These are phyloP conservation scores for Diploscapter pachys DNA, from an alignment of 1,140 invertebrate species.

Conservation along the genomic window DNA sequence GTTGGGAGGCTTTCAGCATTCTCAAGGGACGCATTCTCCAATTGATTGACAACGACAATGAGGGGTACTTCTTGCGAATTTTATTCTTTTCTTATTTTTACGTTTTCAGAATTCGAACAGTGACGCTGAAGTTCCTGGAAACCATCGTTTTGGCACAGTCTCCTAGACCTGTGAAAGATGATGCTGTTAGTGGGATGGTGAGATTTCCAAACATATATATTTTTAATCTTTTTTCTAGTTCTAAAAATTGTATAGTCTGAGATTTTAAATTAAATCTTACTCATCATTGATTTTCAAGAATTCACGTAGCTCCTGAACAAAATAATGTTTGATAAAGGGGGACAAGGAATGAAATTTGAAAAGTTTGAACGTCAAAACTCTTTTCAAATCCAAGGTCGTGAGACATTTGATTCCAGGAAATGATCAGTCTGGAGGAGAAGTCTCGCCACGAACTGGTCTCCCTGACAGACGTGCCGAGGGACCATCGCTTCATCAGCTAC, in stretches of 20 bases:
- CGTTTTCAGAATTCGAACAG: conserved; percentile 71
- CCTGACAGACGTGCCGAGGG: conserved; percentile 77
- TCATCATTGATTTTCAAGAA: conserved; percentile 61
- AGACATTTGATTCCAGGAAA: too few relatives aligned
- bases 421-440: too few relatives aligned
- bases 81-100: conserved; percentile 9
- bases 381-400: too few relatives aligned
- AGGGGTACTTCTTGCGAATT: conserved; percentile 70
- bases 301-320: too few relatives aligned
- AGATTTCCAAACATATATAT: conserved; percentile 58
- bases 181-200: too few relatives aligned
- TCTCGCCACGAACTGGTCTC: conserved; percentile 70
- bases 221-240: conserved; percentile 61
- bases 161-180: conserved; percentile 20
- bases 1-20: conserved; percentile 78
- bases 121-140: conserved; percentile 92
- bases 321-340: conserved; percentile 36
- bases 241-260: too few relatives aligned
- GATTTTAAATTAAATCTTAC: too few relatives aligned
- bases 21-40: conserved; percentile 80
- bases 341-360: conserved; percentile 62
- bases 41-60: conserved; percentile 93
- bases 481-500: conserved; percentile 76
- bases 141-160: conserved; percentile 84
- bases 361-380: too few relatives aligned